Base-by-base conservation (phyloP, 2,888 invertebrate genomes). In the Mesoligia furuncula region DNA sequence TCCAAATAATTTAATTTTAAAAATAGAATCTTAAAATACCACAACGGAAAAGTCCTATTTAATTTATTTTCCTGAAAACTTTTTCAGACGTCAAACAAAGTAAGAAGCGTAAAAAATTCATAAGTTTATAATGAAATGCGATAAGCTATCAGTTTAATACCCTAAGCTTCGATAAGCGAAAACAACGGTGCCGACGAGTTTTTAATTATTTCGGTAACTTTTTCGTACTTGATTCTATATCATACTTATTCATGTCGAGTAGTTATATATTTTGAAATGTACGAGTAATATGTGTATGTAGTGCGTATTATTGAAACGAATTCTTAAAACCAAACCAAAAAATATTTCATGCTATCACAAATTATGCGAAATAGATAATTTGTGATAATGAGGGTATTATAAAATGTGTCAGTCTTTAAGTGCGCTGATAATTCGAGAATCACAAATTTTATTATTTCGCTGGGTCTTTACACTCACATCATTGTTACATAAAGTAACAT, bases 21-120 rank as follows among this genome's bases (percentile, higher is more conserved):
- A 36, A 36, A 36, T 36, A 36, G 36, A 66, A 20, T 61, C 36
- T 2, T 27, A 61, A 48, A 24, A 39, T 42, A 68, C 0, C 2
- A 7, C 20, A 39, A 48, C 0, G 20, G 13, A 54, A 54, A 65
- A 80, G 31, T 17, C 48, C 68, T 11, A 62, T n/a, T 61, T 31
- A 65, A 62, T n/a, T 61, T 31, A 65, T 73, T 66, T 42, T 24
- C 42, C 45, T 57, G 36, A 51, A 57, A 81, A 81, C 39, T 39
- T 72, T 85, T 75, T 65, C 7, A 31, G 48, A 62, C 42, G 61
- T 69, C 66, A 62, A 70, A 73, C 36, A 51, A 66, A 59, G 36
- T 68, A 78, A 80, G 81, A 78, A 77, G 71, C 87, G 84, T 86
- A 82, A 85, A 86, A 75, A 79, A 75, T n/a, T 85, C 76, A 89